Evolutionary conservation across 1,140 invertebrate species (phyloP), one percentile per base, ranked within the genome.

Genomic region (Tetragonula clypearis): DNA sequence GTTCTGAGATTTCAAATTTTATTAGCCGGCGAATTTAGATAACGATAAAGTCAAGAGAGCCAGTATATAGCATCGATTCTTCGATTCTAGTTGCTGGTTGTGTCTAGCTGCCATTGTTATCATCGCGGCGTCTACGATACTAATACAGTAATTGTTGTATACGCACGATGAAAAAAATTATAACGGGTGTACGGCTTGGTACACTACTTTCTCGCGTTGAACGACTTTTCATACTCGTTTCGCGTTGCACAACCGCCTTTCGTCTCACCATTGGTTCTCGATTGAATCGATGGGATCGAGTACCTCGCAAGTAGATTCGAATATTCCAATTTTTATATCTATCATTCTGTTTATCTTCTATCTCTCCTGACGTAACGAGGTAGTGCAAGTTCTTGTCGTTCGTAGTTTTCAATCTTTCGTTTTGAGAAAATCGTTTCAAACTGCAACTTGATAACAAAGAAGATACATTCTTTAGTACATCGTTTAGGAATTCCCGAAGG

Each of bases 1-100:
- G 55, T 56, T 56, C 17, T 2, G 23, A 30, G 66, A 72, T 79
- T 79, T 79, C 56, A 53, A 71, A 72, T 58, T 72, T 84, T 84
- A 84, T 72, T 84, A 72, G 56, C 19, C 8, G 21, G 49, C 49
- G 82, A 79, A 84, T 79, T 84, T 35, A 79, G 82, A 84, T 84
- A 84, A 19, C 19, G 76, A 84, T 72, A 83, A 82, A 41, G 14
- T 30, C 41, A 62, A 60, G 15, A 5, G 56, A 41, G 41, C 17
- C 2, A 26, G 30, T n/a, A 15, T 6, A 19, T 55, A 71, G 2
- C 2, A 23, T 60, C 56, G 35, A 17, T n/a, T 41, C 2, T 74
- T n/a, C 23, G 86, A 26, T 68, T 30, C 26, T 30, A 30, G 30
- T 30, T 30, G 30, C 19, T 35, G 12, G 49, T 23, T 23, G 56